These are phyloP conservation scores for Pogona vitticeps DNA, from an alignment of 2,113 vertebrate genomes.

Conservation along the genomic window DNA sequence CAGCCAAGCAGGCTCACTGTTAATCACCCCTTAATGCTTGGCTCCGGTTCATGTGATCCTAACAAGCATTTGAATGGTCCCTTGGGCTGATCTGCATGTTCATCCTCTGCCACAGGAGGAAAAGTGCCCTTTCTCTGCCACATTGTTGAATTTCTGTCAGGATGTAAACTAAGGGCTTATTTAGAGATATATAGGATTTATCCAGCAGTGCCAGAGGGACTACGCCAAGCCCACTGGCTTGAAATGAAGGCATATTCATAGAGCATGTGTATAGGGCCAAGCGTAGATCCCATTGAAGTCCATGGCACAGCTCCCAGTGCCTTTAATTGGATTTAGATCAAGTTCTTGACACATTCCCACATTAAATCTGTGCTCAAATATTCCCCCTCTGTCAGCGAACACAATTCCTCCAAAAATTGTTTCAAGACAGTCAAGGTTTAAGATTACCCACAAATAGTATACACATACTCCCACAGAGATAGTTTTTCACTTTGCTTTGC, in stretches of 20 bases:
- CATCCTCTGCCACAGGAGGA: background rate
- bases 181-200: constrained; percentile 23
- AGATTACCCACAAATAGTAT: background rate
- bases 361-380: background rate
- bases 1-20: constrained; percentile 37
- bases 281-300: background rate
- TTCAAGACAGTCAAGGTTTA: background rate
- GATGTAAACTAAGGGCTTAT: background rate
- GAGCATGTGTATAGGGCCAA: constrained; percentile 16
- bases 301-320: background rate
- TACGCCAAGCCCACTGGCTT: constrained; percentile 6
- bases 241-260: constrained; percentile 33
- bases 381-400: background rate
- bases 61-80: constrained; percentile 53
- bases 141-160: constrained; percentile 28
- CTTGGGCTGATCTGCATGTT: constrained; percentile 47
- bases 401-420: background rate
- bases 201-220: constrained; percentile 19
- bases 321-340: constrained; percentile 10
- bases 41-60: constrained; percentile 38
- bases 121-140: constrained; percentile 3
- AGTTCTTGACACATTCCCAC: background rate
- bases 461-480: background rate
- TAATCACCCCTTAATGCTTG: constrained; percentile 57
- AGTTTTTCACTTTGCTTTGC: background rate